A percentile compares a stretch with the other conserved stretches of the same genome.
Conservation (phyloP, 2,797 vertebrate genomes). For the Cottoperca gobio region DNA sequence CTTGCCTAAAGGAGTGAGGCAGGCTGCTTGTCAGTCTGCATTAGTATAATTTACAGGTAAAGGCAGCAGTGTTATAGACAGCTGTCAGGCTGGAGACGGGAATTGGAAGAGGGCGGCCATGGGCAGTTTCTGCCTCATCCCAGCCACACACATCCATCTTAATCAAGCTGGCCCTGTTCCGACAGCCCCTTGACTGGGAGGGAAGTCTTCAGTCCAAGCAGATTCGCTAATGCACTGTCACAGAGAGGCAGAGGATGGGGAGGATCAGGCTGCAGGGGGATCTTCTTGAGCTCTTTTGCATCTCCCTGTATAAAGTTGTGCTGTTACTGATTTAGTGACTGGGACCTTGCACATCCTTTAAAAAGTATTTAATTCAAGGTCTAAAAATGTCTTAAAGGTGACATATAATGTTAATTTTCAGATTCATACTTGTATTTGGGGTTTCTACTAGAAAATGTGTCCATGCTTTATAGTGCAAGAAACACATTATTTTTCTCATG, state of each 20-base stretch:
- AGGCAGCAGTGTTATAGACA: constrained; percentile 80
- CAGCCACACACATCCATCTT: constrained; percentile 72
- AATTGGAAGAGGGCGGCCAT: constrained; percentile 50
- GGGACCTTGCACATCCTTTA: too few relatives aligned
- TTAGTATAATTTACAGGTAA: constrained; percentile 80
- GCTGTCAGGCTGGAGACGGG: constrained; percentile 75
- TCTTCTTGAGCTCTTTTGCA: constrained; percentile 46
- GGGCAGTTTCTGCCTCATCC: constrained; percentile 56
- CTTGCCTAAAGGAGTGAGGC: constrained; percentile 34
- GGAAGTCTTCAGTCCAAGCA: constrained; percentile 56
- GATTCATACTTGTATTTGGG: too few relatives aligned
- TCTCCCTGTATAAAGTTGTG: constrained; percentile 18
- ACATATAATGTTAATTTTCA: too few relatives aligned
- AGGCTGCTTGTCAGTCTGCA: constrained; percentile 68
- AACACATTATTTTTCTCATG: too few relatives aligned
- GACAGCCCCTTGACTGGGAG: constrained; percentile 66
- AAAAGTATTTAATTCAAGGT: too few relatives aligned
- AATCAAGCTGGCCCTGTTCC: constrained; percentile 55
- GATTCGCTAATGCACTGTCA: constrained; percentile 74
- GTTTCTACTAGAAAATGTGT: too few relatives aligned
- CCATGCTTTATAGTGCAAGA: too few relatives aligned
- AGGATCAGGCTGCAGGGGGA: neutral
- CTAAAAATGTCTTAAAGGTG: too few relatives aligned
- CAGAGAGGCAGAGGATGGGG: constrained; percentile 14
- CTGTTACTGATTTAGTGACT: constrained; percentile 11